Evolutionary conservation across 2,113 vertebrate genomes (phyloP).

Genomic region (Pomatorhinus ruficollis): DNA sequence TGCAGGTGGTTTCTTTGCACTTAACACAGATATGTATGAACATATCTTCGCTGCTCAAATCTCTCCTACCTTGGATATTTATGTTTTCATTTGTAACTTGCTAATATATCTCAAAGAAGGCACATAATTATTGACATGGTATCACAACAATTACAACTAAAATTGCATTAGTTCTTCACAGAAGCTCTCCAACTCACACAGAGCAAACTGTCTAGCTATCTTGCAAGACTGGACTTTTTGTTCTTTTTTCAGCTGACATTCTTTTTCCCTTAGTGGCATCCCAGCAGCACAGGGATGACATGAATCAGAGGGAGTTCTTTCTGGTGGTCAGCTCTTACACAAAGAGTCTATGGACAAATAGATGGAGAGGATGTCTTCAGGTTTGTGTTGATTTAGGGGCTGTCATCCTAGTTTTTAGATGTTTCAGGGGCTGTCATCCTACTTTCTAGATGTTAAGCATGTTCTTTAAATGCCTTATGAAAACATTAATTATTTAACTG

Average conservation of each 20-base stretch:
- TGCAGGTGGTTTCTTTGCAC: background rate
- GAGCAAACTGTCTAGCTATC: background rate
- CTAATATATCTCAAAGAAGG: background rate
- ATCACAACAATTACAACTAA: background rate
- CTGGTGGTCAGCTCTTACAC: background rate
- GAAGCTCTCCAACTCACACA: background rate
- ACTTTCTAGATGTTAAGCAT: background rate
- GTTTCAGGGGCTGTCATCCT: background rate
- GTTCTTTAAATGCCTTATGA: background rate
- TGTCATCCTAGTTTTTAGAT: background rate
- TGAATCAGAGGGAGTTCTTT: background rate
- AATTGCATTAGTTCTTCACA: background rate
- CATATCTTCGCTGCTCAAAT: background rate
- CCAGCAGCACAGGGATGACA: rapidly evolving
- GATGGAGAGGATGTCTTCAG: background rate
- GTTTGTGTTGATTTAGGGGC: background rate
- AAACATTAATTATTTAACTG: background rate
- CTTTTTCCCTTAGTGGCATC: background rate
- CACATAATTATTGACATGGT: background rate
- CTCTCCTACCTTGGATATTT: background rate
- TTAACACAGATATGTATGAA: background rate
- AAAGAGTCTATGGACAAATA: background rate
- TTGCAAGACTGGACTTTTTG: background rate
- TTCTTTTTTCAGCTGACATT: background rate
- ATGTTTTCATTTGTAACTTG: background rate